phyloP scores from a whole-genome alignment of 2,797 vertebrate species.

The Sternarchorhynchus goeldii region DNA sequence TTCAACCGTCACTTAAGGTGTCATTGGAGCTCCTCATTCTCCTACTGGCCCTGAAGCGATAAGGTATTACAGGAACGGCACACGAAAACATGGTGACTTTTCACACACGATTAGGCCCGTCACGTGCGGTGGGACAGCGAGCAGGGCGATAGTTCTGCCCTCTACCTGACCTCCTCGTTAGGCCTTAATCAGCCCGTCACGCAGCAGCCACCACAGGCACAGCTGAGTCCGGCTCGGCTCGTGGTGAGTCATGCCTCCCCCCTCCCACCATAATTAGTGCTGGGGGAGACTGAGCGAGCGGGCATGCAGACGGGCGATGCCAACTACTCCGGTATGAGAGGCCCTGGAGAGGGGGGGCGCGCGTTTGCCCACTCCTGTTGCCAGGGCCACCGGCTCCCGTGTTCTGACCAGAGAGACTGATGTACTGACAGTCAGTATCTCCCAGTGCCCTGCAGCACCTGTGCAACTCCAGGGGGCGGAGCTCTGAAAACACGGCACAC shows the following conservation, averaged over 20 bases:
- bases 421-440: constrained; percentile 18
- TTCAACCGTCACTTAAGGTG: constrained; percentile 38
- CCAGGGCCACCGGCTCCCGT: constrained; percentile 44
- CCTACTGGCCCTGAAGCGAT: constrained; percentile 36
- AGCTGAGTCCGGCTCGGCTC: constrained; percentile 36
- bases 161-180: constrained; percentile 54
- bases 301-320: constrained; percentile 49
- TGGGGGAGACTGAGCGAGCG: background rate
- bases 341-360: constrained; percentile 2
- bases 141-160: constrained; percentile 46
- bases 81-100: constrained; percentile 47
- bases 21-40: constrained; percentile 30
- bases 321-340: constrained; percentile 20
- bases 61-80: constrained; percentile 31
- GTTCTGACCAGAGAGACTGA: constrained; percentile 12
- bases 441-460: background rate
- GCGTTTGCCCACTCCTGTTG: constrained; percentile 15
- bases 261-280: constrained; percentile 49
- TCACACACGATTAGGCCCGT: constrained; percentile 55
- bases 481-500: too few species aligned
- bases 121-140: constrained; percentile 36
- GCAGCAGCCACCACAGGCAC: constrained; percentile 29
- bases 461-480: constrained; percentile 6
- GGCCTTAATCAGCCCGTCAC: constrained; percentile 48
- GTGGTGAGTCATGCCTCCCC: constrained; percentile 3